Conservation (phyloP, 2,113 vertebrate species). For the Anolis carolinensis region DNA sequence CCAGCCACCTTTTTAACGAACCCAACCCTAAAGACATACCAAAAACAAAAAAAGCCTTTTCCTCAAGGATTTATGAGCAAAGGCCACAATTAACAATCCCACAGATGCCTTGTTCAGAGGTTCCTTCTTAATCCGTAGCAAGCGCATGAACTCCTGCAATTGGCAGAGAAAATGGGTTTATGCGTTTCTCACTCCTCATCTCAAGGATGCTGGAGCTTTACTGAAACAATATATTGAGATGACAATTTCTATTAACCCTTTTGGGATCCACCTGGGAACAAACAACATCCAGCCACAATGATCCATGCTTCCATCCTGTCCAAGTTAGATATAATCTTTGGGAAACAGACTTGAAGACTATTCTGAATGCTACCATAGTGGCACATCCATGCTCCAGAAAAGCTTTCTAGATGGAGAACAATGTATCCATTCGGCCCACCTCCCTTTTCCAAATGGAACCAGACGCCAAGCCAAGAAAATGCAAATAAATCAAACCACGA, state of each 20-base stretch:
- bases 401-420: not conserved
- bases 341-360: not conserved
- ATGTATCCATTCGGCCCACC: not conserved
- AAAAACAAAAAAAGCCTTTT: not conserved
- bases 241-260: not conserved
- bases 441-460: not conserved
- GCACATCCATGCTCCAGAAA: no score
- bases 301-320: not conserved
- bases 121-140: not conserved
- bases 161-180: not conserved
- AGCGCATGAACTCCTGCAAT: not conserved
- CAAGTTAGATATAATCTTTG: not conserved
- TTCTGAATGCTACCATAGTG: no score
- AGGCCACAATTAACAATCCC: not conserved
- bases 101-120: accelerated
- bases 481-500: not conserved
- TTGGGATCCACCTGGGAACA: not conserved
- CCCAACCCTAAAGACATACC: not conserved
- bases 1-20: not conserved
- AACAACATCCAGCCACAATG: not conserved
- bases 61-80: not conserved
- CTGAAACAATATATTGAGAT: not conserved
- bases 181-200: not conserved
- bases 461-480: not conserved
- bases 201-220: not conserved